These are phyloP conservation scores for Phaenicophaeus curvirostris DNA, from an alignment of 2,797 vertebrate species.

Conservation along the genomic window DNA sequence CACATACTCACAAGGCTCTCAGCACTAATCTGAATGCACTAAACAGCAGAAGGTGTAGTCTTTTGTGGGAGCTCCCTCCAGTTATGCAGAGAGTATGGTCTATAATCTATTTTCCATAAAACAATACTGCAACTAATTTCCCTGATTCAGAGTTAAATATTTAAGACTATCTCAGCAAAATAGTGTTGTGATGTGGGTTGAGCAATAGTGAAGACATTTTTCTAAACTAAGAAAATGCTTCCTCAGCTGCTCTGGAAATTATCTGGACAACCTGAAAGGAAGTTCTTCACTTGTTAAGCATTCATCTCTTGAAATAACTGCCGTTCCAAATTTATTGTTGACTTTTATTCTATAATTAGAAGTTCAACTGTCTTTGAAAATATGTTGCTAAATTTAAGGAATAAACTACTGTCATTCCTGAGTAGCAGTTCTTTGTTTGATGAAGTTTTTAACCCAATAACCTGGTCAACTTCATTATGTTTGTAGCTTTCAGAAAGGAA, in stretches of 20 bases:
- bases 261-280: background rate
- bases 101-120: background rate
- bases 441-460: background rate
- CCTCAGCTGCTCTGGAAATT: background rate
- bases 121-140: background rate
- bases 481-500: background rate
- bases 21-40: background rate
- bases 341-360: background rate
- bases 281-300: background rate
- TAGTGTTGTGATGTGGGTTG: background rate
- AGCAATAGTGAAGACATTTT: background rate
- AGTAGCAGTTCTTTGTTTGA: background rate
- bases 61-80: background rate
- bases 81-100: background rate
- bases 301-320: conserved; percentile 4
- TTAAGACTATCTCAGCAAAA: background rate
- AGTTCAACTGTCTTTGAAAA: background rate
- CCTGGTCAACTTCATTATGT: background rate
- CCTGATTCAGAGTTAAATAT: background rate
- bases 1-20: background rate
- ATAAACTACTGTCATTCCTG: background rate
- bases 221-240: background rate
- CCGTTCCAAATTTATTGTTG: background rate
- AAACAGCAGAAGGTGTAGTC: background rate
- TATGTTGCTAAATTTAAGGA: background rate